These are phyloP conservation scores for Pollenia amentaria DNA, from an alignment of 2,888 invertebrate genomes.

Conservation along the genomic window DNA sequence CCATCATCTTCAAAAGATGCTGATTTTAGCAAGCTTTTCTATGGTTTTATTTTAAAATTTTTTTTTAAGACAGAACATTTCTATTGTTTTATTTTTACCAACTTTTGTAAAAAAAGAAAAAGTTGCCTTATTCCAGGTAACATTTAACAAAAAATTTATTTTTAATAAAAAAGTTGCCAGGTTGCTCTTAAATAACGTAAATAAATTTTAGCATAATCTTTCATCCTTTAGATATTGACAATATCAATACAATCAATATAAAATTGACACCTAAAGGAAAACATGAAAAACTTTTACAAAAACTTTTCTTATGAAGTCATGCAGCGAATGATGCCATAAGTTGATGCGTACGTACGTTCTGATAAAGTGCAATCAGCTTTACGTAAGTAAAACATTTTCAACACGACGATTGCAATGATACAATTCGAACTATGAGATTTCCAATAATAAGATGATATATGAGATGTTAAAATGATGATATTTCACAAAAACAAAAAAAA, in stretches of 20 bases:
- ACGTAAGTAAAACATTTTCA: no score
- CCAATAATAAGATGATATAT: conserved; percentile 41
- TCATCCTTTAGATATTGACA: background rate
- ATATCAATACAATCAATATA: background rate
- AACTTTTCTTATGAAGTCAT: background rate
- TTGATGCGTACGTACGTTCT: background rate
- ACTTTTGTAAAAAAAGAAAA: no score
- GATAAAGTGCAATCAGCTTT: no score
- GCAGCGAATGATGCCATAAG: background rate
- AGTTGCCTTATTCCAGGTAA: no score
- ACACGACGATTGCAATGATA: background rate
- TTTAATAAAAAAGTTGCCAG: background rate
- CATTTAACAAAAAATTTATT: no score
- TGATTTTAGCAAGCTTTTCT: no score
- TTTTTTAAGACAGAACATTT: no score
- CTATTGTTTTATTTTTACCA: no score
- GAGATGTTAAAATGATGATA: conserved; percentile 34
- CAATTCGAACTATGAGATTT: conserved; percentile 3
- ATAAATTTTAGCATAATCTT: background rate
- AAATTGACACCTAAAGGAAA: background rate
- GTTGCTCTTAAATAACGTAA: no score
- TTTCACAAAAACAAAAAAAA: background rate
- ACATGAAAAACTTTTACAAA: background rate
- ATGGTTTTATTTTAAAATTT: no score
- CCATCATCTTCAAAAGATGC: no score